These are phyloP conservation scores for Xiphophorus couchianus DNA, from an alignment of 2,113 vertebrate species.

Conservation along the genomic window DNA sequence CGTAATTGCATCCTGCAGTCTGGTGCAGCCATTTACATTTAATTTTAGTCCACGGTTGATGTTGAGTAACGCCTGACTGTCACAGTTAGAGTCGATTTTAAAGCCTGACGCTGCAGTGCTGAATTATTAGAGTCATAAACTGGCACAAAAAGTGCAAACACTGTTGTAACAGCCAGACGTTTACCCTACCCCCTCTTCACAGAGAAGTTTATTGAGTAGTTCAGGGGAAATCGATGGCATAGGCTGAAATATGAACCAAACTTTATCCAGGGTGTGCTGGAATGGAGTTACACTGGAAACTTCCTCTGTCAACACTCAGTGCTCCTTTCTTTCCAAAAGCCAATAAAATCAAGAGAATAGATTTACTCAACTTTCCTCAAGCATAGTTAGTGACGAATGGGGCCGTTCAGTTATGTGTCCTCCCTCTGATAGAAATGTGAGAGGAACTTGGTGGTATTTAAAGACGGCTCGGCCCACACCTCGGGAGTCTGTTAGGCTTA, in stretches of 20 bases:
- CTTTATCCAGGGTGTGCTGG: neutral
- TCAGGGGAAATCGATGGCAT: neutral
- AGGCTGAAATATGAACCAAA: neutral
- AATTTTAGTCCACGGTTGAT: constrained; percentile 5
- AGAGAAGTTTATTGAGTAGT: neutral
- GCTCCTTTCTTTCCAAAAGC: neutral
- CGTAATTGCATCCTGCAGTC: neutral
- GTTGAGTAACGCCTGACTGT: constrained; percentile 8
- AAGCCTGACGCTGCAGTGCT: neutral
- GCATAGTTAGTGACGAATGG: neutral
- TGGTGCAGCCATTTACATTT: neutral
- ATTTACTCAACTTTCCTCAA: constrained; percentile 10
- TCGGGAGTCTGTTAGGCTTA: constrained; percentile 50
- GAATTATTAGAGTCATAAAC: neutral
- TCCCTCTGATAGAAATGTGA: constrained; percentile 7
- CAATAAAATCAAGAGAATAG: neutral
- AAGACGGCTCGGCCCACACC: constrained; percentile 58
- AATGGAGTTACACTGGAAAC: neutral
- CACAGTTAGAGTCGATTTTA: neutral
- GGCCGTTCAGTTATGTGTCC: constrained; percentile 7
- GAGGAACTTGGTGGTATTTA: constrained; percentile 44
- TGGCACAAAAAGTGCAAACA: neutral
- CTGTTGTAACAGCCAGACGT: too few species aligned
- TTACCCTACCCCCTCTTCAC: too few species aligned
- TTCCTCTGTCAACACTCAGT: neutral